Evolutionary conservation across 35 echinoderm and acorn worm species (phyloP).

Genomic region (Apostichopus parvimensis): DNA sequence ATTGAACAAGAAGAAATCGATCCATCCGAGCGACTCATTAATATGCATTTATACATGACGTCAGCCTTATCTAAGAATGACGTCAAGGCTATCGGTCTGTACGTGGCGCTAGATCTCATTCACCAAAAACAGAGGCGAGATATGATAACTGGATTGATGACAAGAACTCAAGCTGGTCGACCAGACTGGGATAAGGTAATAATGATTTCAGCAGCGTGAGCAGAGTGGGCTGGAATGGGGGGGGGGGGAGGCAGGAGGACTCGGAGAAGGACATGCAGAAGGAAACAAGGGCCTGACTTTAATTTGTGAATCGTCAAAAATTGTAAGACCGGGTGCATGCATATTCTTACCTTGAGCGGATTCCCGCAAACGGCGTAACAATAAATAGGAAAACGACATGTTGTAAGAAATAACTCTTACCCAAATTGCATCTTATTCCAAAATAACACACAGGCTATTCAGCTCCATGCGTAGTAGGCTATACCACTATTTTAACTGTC

Average conservation of each 20-base stretch:
- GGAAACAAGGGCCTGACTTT: not conserved
- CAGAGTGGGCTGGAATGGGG: too few relatives aligned
- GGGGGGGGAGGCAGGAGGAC: too few relatives aligned
- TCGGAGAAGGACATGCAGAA: not conserved
- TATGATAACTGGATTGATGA: conserved; percentile 92
- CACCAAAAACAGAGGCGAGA: conserved; percentile 88
- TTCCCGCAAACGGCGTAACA: too few relatives aligned
- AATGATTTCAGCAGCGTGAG: not conserved
- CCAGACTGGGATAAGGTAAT: conserved; percentile 94
- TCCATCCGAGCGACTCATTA: conserved; percentile 70
- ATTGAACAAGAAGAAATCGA: conserved; percentile 82
- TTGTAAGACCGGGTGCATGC: too few relatives aligned
- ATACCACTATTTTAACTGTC: too few relatives aligned
- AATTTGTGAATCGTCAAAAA: too few relatives aligned
- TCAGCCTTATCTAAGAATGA: conserved; percentile 83
- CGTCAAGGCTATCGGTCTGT: conserved; percentile 89
- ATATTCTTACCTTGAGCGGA: too few relatives aligned
- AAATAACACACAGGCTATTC: too few relatives aligned
- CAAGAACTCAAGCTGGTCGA: conserved; percentile 78
- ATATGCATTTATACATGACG: conserved; percentile 97
- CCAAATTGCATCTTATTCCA: too few relatives aligned
- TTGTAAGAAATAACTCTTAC: too few relatives aligned
- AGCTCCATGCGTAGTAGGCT: too few relatives aligned
- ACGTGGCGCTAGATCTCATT: conserved; percentile 88
- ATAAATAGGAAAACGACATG: too few relatives aligned